Conservation (phyloP, 2,113 vertebrate genomes). For the Scolopax mira region DNA sequence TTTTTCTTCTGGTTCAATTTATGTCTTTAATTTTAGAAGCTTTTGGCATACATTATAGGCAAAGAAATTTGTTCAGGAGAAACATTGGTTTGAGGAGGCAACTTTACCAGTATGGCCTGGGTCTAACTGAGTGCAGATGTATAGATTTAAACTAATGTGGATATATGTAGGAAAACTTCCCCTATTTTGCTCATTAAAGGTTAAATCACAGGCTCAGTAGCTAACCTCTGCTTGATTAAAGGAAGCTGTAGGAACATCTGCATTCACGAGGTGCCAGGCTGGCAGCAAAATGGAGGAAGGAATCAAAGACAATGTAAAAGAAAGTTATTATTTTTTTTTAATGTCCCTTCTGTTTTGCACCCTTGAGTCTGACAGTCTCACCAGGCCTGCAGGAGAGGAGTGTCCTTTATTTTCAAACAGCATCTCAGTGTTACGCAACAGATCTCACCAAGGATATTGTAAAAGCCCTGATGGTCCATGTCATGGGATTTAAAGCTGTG, state of each 20-base stretch:
- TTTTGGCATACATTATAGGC: background rate
- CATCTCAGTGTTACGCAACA: background rate
- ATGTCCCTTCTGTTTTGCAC: background rate
- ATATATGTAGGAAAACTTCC: background rate
- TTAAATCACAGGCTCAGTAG: background rate
- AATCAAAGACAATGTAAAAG: background rate
- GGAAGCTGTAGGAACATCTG: background rate
- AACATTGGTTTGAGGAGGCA: background rate
- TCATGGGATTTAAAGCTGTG: background rate
- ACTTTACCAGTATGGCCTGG: background rate
- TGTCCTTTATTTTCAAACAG: background rate
- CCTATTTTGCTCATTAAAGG: background rate
- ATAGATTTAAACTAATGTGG: background rate
- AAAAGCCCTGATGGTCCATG: background rate
- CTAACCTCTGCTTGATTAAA: background rate
- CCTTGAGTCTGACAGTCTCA: background rate
- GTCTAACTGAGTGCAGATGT: constrained; percentile 13
- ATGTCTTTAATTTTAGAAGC: background rate
- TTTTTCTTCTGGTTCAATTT: background rate
- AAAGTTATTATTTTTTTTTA: background rate
- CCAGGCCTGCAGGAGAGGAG: background rate
- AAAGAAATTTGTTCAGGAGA: background rate
- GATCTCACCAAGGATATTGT: background rate
- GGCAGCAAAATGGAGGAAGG: background rate
- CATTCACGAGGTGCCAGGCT: background rate